phyloP scores from a whole-genome alignment of 2,888 invertebrate species.

The Carpatolechia fugitivella region DNA sequence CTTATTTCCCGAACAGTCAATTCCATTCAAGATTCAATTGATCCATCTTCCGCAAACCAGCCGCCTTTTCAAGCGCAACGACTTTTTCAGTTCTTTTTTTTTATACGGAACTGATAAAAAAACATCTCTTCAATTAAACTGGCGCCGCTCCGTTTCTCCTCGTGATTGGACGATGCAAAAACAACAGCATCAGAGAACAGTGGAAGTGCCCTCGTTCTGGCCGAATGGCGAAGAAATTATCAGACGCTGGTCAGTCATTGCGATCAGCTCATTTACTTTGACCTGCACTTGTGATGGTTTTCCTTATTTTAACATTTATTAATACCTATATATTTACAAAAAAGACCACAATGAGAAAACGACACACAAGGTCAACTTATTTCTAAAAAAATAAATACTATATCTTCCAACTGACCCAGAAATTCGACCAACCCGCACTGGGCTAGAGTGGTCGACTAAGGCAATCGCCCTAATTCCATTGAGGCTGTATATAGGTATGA shows the following conservation, averaged over 20 bases:
- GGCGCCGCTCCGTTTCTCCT: constrained; percentile 17
- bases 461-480: no score
- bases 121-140: constrained; percentile 17
- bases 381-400: no score
- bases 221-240: constrained; percentile 12
- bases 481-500: no score
- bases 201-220: constrained; percentile 6
- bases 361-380: no score
- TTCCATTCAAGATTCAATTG: not conserved
- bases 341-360: no score
- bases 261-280: no score
- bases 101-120: constrained; percentile 3
- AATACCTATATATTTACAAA: no score
- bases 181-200: constrained; percentile 19
- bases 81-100: not conserved
- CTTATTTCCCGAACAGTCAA: not conserved
- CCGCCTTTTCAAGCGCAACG: not conserved
- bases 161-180: constrained; percentile 16
- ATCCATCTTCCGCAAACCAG: constrained; percentile 1
- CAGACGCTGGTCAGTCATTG: not conserved
- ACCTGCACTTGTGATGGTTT: no score
- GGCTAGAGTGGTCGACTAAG: no score
- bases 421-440: no score
- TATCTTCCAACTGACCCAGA: no score
- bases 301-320: no score